Evolutionary conservation across 2,888 invertebrate species (phyloP).

Genomic region (Eudemis profundana): DNA sequence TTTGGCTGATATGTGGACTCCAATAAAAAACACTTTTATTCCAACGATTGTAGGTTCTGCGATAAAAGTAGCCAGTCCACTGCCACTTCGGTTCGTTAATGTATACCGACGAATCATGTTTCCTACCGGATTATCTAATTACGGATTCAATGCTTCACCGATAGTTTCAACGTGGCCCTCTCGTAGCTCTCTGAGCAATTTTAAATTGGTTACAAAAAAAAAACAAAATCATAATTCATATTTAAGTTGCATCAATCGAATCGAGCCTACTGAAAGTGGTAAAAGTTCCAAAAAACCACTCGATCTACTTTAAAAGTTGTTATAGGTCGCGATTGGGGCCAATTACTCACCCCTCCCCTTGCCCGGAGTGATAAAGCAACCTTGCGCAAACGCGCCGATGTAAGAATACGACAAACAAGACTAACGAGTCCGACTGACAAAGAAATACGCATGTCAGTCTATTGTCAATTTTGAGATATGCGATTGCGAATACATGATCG

Average conservation of each 20-base stretch:
- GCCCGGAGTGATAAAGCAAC: not conserved
- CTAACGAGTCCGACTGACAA: constrained; percentile 47
- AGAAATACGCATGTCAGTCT: constrained; percentile 13
- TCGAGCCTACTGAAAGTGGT: constrained; percentile 1
- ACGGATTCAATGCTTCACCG: too few relatives aligned
- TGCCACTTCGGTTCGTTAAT: too few relatives aligned
- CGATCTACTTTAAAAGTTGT: constrained; percentile 17
- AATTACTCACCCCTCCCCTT: not conserved
- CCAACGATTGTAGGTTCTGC: too few relatives aligned
- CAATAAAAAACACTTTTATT: too few relatives aligned
- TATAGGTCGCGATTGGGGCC: constrained; percentile 1
- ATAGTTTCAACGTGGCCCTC: too few relatives aligned
- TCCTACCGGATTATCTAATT: too few relatives aligned
- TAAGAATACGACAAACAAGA: constrained; percentile 52
- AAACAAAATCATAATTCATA: not conserved
- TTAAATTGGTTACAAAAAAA: too few relatives aligned
- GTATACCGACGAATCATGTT: too few relatives aligned
- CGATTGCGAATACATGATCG: not conserved
- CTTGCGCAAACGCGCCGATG: constrained; percentile 59
- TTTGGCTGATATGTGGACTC: too few relatives aligned
- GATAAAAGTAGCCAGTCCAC: too few relatives aligned
- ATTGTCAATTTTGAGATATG: constrained; percentile 17
- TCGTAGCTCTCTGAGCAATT: too few relatives aligned
- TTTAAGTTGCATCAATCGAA: not conserved
- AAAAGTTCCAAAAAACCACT: constrained; percentile 7